These are phyloP conservation scores for Platanista minor DNA, from an alignment of 2,113 vertebrate genomes.

Conservation along the genomic window DNA sequence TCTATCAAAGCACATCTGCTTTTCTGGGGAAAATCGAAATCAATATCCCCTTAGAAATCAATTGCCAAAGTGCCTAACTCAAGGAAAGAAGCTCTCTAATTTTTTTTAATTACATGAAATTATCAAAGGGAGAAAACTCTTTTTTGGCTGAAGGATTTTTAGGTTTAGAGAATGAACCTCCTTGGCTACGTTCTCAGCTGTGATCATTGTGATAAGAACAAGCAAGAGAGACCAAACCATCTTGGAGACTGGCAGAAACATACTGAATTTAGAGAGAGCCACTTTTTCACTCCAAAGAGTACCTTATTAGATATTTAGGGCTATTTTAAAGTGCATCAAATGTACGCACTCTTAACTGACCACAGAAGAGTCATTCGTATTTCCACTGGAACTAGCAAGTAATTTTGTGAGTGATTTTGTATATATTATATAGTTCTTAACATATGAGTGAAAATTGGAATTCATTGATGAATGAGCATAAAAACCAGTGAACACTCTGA, in stretches of 20 bases:
- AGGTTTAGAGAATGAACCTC: background rate
- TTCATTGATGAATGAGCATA: background rate
- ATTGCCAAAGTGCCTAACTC: conserved; percentile 45
- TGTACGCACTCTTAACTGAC: background rate
- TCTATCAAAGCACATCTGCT: conserved; percentile 14
- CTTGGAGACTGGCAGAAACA: background rate
- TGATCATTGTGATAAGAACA: background rate
- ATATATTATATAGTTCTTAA: background rate
- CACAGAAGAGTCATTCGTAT: background rate
- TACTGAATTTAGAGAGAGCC: background rate
- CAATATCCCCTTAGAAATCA: conserved; percentile 34
- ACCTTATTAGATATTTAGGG: background rate
- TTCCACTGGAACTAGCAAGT: background rate
- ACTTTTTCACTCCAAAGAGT: background rate
- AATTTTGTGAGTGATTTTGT: conserved; percentile 4
- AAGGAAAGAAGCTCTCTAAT: conserved; percentile 23
- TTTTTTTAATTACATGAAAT: background rate
- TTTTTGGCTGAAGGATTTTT: background rate
- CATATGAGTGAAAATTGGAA: background rate
- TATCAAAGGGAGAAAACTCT: background rate
- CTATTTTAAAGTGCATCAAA: background rate
- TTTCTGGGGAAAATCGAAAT: conserved; percentile 8
- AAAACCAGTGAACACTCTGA: background rate
- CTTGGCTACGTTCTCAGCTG: background rate
- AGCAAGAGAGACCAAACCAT: background rate